These are phyloP conservation scores for Micrasema longulum DNA, from an alignment of 1,140 invertebrate species.

Conservation along the genomic window DNA sequence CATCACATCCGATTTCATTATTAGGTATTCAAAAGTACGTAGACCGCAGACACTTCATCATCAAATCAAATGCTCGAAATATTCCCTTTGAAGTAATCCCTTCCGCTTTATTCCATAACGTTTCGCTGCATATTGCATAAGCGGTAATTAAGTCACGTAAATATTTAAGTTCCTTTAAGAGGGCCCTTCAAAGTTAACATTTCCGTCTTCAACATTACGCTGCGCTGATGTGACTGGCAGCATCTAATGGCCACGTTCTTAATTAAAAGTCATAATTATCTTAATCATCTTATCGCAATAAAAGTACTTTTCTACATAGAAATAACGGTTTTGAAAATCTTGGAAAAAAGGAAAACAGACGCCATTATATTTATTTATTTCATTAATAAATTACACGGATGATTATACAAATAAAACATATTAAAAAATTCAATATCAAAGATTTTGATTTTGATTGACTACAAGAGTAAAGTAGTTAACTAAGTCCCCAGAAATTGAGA, in stretches of 20 bases:
- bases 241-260: conserved; percentile 42
- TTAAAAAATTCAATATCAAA: too few species aligned
- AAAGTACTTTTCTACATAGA: too few species aligned
- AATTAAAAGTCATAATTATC: conserved; percentile 50
- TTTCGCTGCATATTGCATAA: conserved; percentile 52
- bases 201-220: conserved; percentile 11
- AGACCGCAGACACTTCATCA: conserved; percentile 14
- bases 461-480: too few species aligned
- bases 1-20: too few species aligned
- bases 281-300: conserved; percentile 19
- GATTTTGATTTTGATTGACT: too few species aligned
- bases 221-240: conserved; percentile 21
- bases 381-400: too few species aligned
- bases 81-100: conserved; percentile 38
- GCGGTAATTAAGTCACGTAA: conserved; percentile 55
- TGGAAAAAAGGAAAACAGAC: too few species aligned
- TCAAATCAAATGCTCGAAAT: conserved; percentile 31
- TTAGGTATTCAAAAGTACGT: background rate
- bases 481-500: too few species aligned
- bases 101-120: conserved; percentile 17
- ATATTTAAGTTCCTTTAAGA: conserved; percentile 52
- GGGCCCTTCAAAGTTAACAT: conserved; percentile 27
- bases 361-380: too few species aligned
- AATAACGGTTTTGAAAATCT: too few species aligned
- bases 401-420: too few species aligned